phyloP scores from a whole-genome alignment of 2,797 vertebrate species.

The Pantherophis alleghaniensis region DNA sequence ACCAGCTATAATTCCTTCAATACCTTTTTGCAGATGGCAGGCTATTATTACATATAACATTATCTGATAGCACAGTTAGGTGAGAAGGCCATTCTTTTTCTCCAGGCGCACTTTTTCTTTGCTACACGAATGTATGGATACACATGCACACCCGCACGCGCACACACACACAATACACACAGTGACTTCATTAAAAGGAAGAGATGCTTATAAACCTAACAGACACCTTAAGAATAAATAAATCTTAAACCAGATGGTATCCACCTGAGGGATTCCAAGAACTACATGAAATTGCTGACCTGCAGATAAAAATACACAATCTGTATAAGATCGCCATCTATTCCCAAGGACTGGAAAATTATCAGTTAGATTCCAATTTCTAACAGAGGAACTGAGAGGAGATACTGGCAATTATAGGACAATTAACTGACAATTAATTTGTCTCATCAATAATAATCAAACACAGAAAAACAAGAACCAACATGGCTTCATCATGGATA shows the following conservation, averaged over 20 bases:
- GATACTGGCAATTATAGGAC: neutral
- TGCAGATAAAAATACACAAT: neutral
- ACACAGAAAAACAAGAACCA: neutral
- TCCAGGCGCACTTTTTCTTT: neutral
- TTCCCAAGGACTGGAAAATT: neutral
- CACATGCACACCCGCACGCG: neutral
- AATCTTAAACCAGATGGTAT: neutral
- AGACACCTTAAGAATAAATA: neutral
- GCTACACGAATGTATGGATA: neutral
- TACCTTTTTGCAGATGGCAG: neutral
- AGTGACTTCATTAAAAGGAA: neutral
- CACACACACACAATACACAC: neutral
- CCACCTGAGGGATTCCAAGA: neutral
- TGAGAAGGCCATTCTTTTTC: neutral
- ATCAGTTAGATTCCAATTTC: neutral
- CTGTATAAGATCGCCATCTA: neutral
- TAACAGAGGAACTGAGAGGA: neutral
- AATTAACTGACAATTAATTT: neutral
- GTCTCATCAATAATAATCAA: neutral
- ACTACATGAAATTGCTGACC: neutral
- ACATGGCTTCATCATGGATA: neutral
- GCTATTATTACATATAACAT: neutral
- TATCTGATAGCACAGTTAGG: neutral
- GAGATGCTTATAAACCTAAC: neutral
- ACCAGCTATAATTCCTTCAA: neutral